phyloP scores from a whole-genome alignment of 2,888 invertebrate genomes.

The Eurytoma californica region DNA sequence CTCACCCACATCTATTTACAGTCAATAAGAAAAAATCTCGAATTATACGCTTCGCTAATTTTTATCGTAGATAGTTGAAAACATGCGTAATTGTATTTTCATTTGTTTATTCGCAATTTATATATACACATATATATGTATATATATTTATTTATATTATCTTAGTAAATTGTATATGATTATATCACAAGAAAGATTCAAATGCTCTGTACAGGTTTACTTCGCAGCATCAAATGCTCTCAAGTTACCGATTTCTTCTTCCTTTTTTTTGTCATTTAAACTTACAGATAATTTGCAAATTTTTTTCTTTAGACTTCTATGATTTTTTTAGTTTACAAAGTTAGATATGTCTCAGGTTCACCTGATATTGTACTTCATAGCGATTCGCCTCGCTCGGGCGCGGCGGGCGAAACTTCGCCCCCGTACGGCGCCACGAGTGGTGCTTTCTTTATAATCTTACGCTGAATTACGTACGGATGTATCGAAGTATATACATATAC shows the following conservation, averaged over 20 bases:
- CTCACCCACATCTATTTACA: constrained; percentile 40
- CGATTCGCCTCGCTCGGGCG: constrained; percentile 61
- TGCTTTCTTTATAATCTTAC: constrained; percentile 18
- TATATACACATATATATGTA: constrained; percentile 55
- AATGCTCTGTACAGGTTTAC: constrained; percentile 73
- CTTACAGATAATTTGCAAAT: constrained; percentile 48
- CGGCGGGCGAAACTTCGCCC: constrained; percentile 15
- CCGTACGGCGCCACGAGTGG: constrained; percentile 39
- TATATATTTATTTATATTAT: constrained; percentile 58
- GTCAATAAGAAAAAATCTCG: constrained; percentile 49
- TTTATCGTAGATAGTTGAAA: constrained; percentile 61
- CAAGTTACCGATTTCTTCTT: constrained; percentile 60
- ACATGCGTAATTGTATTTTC: constrained; percentile 65
- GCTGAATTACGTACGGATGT: constrained; percentile 48
- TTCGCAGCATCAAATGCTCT: constrained; percentile 69
- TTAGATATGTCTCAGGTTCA: constrained; percentile 74
- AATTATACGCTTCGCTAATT: constrained; percentile 51
- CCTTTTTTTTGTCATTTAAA: constrained; percentile 47
- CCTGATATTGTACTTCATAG: constrained; percentile 74
- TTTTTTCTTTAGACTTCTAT: constrained; percentile 63
- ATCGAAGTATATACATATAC: constrained; percentile 59
- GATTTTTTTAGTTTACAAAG: constrained; percentile 71
- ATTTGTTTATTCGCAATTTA: constrained; percentile 58
- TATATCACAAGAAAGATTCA: constrained; percentile 75
- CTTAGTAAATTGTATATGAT: constrained; percentile 72